Evolutionary conservation across 2,113 vertebrate species (phyloP), one percentile per base, ranked within the genome.

Genomic region (Paratilapia polleni): DNA sequence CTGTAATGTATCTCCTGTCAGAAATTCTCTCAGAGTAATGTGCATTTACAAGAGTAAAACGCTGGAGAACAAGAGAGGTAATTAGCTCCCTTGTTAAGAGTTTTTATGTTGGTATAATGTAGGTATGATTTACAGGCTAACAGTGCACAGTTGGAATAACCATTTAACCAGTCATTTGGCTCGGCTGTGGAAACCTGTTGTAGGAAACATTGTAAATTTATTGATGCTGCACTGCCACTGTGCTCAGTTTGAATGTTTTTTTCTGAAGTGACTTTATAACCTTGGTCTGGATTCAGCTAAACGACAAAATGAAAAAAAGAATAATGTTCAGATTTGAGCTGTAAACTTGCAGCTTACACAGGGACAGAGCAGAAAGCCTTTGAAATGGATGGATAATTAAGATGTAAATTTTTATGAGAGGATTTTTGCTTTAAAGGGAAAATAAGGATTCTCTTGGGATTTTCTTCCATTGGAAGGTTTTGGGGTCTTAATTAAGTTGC

Each of bases 1-100:
- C 31, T 31, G n/a, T 84, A 78, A 87, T 87, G 47, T 83, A 84
- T 84, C 26, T 81, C 19, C 77, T 74, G 63, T 85, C 81, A 83
- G 52, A 54, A 54, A 4, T 34, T 14, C 56, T 76, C 73, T 73
- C 47, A 78, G 77, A 60, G 36, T 43, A 28, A 34, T 24, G 19
- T 66, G 59, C 76, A 62, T 77, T 78, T 83, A 85, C 77, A 74
- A 47, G 78, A 80, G 64, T 58, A 81, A 85, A 88, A 62, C 61
- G 24, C 38, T 28, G 22, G 56, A 81, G 58, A 81, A 83, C 80
- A 85, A 66, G 34, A 74, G 49, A 15, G 59, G 81, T 88, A 85
- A 90, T 89, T 81, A 74, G 59, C 81, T 82, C 24, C 73, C 77
- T 57, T 36, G 52, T 86, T 63, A 78, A 43, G 63, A 56, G 24